Conservation (phyloP, 2,797 vertebrate species). For the Apodemus agrarius region DNA sequence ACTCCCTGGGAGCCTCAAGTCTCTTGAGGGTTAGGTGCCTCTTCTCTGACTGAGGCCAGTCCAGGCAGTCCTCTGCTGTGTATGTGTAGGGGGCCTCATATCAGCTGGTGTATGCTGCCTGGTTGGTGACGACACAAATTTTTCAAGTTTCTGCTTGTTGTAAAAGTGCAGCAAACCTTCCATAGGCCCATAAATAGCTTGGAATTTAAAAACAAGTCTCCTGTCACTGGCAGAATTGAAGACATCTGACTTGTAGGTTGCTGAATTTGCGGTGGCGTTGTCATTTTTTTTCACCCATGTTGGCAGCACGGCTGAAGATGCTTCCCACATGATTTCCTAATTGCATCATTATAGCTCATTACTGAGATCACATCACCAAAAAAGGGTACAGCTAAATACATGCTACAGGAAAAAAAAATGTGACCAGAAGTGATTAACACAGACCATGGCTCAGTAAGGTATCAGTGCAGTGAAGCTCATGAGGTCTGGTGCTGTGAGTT, state of each 20-base stretch:
- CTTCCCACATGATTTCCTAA: constrained; percentile 8
- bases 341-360: neutral
- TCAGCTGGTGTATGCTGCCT: neutral
- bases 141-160: constrained; percentile 11
- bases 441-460: constrained; percentile 8
- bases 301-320: neutral
- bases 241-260: neutral
- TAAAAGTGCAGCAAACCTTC: constrained; percentile 31
- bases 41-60: neutral
- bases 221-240: neutral
- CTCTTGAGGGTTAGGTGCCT: neutral
- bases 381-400: neutral
- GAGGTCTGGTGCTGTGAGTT: neutral
- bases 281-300: constrained; percentile 34
- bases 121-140: neutral
- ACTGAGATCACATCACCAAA: constrained; percentile 26
- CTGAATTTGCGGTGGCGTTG: neutral
- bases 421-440: neutral
- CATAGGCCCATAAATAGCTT: neutral
- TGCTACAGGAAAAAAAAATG: constrained; percentile 4
- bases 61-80: neutral
- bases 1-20: neutral
- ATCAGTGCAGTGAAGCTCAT: neutral
- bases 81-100: neutral
- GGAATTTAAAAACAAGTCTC: constrained; percentile 27